phyloP scores from a whole-genome alignment of 2,888 invertebrate genomes.

The Hirtodrosophila histrioides region DNA sequence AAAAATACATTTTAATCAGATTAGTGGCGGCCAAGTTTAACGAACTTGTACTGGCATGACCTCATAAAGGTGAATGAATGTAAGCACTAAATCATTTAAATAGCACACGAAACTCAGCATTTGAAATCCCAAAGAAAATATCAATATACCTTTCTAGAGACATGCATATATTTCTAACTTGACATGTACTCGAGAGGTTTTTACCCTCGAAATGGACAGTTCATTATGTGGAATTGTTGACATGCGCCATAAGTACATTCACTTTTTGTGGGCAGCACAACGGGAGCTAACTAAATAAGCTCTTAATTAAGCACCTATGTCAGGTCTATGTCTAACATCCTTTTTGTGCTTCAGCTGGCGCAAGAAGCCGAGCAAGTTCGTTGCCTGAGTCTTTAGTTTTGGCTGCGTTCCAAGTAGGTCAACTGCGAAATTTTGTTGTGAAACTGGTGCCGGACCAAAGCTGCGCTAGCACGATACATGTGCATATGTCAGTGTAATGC shows the following conservation, averaged over 20 bases:
- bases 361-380: constrained; percentile 53
- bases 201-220: constrained; percentile 45
- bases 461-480: constrained; percentile 20
- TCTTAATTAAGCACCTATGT: constrained; percentile 74
- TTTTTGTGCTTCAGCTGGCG: constrained; percentile 28
- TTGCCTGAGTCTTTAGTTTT: constrained; percentile 67
- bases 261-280: constrained; percentile 44
- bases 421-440: constrained; percentile 58
- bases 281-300: constrained; percentile 63
- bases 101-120: constrained; percentile 40
- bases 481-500: constrained; percentile 33
- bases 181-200: constrained; percentile 40
- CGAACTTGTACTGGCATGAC: no score
- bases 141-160: constrained; percentile 49
- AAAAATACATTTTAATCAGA: no score
- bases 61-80: no score
- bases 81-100: constrained; percentile 40
- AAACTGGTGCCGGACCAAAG: constrained; percentile 58
- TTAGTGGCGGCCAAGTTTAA: no score
- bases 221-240: constrained; percentile 49
- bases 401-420: constrained; percentile 63
- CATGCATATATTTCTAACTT: constrained; percentile 48
- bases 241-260: constrained; percentile 58
- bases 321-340: constrained; percentile 50
- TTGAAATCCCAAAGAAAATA: constrained; percentile 18